Evolutionary conservation across 2,113 vertebrate genomes (phyloP).

Genomic region (Bufo bufo): DNA sequence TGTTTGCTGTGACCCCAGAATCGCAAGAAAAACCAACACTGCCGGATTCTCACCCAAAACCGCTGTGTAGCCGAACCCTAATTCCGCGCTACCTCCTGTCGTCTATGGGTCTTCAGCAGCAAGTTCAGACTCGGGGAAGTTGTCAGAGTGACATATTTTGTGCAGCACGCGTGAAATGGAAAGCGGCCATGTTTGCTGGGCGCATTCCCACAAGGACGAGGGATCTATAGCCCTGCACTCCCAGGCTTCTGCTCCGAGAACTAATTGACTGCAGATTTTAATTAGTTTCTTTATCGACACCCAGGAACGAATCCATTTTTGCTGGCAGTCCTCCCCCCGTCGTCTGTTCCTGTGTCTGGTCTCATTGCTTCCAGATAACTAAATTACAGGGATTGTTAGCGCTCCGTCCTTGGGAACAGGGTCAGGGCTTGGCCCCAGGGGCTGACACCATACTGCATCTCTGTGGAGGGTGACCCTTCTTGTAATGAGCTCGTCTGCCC

Average conservation of each 20-base stretch:
- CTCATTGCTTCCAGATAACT: constrained; percentile 26
- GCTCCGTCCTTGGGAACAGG: constrained; percentile 39
- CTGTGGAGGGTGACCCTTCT: constrained; percentile 6
- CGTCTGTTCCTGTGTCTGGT: constrained; percentile 17
- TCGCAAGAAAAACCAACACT: too few species aligned
- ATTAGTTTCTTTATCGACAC: constrained; percentile 48
- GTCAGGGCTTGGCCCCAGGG: constrained; percentile 47
- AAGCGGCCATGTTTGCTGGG: constrained; percentile 17
- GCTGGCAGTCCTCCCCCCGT: background rate
- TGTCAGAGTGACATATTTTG: constrained; percentile 10
- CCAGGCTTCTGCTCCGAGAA: background rate
- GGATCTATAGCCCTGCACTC: constrained; percentile 23
- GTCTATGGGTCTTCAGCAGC: background rate
- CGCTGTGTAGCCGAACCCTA: too few species aligned
- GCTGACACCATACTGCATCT: background rate
- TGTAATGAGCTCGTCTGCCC: background rate
- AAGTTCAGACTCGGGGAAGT: background rate
- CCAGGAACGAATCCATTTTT: background rate
- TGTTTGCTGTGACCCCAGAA: too few species aligned
- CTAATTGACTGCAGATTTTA: constrained; percentile 58
- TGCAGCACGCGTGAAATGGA: constrained; percentile 3
- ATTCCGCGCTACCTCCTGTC: background rate
- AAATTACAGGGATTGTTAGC: constrained; percentile 17
- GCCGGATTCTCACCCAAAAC: too few species aligned
- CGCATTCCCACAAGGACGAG: constrained; percentile 42